Conservation (phyloP, 2,888 invertebrate species). For the Kryphioiulus occultus region DNA sequence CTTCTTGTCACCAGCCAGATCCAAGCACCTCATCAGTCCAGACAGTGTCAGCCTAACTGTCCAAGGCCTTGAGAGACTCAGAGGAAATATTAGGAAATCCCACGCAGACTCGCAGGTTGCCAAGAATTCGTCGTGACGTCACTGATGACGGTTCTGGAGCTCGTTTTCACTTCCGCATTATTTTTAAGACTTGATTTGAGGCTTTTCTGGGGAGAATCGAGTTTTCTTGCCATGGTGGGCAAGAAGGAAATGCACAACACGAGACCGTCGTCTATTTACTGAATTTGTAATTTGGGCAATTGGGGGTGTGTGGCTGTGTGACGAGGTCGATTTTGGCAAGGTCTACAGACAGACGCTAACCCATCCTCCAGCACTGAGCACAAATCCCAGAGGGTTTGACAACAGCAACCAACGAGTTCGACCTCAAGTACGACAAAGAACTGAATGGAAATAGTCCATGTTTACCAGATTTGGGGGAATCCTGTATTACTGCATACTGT, state of each 20-base stretch:
- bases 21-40: neutral
- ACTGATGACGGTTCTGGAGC: neutral
- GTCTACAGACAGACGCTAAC: neutral
- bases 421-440: too few relatives aligned
- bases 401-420: too few relatives aligned
- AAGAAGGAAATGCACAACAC: neutral
- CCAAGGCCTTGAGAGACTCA: too few relatives aligned
- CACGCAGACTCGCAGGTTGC: neutral
- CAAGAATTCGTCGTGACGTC: neutral
- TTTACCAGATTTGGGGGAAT: too few relatives aligned
- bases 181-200: neutral
- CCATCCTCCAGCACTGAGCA: too few relatives aligned
- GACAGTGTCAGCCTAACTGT: neutral
- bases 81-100: too few relatives aligned
- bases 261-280: neutral
- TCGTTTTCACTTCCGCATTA: neutral
- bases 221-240: neutral
- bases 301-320: neutral
- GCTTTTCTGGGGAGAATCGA: neutral
- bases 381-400: too few relatives aligned
- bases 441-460: too few relatives aligned
- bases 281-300: neutral
- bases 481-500: too few relatives aligned
- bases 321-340: neutral
- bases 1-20: neutral